Evolutionary conservation across 1,140 invertebrate genomes (phyloP).

Genomic region (Drosophila grimshawi): DNA sequence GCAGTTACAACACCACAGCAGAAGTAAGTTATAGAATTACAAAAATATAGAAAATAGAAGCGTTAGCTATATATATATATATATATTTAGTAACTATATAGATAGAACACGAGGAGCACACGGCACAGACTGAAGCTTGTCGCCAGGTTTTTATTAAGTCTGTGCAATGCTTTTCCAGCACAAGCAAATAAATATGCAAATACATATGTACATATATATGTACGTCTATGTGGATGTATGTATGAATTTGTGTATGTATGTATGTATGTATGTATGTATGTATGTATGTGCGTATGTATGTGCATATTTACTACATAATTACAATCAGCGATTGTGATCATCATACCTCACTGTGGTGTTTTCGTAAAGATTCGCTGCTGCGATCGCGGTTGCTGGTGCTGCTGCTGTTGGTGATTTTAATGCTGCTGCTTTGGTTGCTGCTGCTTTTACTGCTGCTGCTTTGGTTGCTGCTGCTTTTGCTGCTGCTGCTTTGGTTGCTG

Average conservation of each 20-base stretch:
- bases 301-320: slow-evolving; percentile 46
- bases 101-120: slow-evolving; percentile 61
- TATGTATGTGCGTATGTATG: background rate
- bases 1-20: slow-evolving; percentile 74
- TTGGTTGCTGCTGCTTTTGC: no score
- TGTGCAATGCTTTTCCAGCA: slow-evolving; percentile 39
- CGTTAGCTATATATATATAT: background rate
- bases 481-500: slow-evolving; percentile 1
- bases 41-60: background rate
- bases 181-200: slow-evolving; percentile 42
- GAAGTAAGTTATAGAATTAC: slow-evolving; percentile 45
- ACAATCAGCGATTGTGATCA: slow-evolving; percentile 53
- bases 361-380: slow-evolving; percentile 58
- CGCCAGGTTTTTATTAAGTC: slow-evolving; percentile 58
- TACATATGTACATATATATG: slow-evolving; percentile 12
- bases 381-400: slow-evolving; percentile 33
- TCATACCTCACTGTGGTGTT: slow-evolving; percentile 78
- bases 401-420: background rate
- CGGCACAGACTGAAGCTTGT: slow-evolving; percentile 63
- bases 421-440: slow-evolving; percentile 51
- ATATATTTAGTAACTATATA: slow-evolving; percentile 19
- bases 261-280: slow-evolving; percentile 4
- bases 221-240: slow-evolving; percentile 1
- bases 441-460: slow-evolving; percentile 9
- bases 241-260: slow-evolving; percentile 1